Conservation (phyloP, 2,888 invertebrate genomes). For the Nymphalis c-album region DNA sequence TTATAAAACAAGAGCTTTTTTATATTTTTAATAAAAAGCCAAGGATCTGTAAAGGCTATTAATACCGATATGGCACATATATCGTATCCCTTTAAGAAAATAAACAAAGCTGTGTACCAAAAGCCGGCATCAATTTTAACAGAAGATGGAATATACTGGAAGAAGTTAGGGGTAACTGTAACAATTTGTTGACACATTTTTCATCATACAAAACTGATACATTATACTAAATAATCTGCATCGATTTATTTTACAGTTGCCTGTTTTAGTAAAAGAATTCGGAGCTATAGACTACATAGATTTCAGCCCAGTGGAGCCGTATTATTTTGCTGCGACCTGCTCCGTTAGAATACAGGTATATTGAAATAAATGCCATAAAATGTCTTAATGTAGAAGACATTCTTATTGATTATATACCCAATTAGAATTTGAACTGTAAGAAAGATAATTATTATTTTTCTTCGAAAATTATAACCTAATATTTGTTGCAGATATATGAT, state of each 20-base stretch:
- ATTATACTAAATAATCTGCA: neutral
- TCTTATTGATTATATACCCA: too few species aligned
- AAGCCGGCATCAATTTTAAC: slow-evolving; percentile 85
- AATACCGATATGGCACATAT: slow-evolving; percentile 61
- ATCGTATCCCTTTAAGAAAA: slow-evolving; percentile 85
- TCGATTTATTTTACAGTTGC: slow-evolving; percentile 78
- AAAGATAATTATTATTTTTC: too few species aligned
- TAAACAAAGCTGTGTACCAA: slow-evolving; percentile 85
- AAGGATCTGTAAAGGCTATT: too few species aligned
- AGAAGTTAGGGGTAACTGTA: slow-evolving; percentile 87
- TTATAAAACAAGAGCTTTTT: neutral
- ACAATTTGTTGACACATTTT: slow-evolving; percentile 36
- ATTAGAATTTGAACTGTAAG: too few species aligned
- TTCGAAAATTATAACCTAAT: neutral
- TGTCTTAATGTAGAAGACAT: too few species aligned
- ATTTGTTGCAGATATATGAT: slow-evolving; percentile 86
- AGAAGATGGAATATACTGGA: slow-evolving; percentile 93
- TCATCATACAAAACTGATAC: neutral
- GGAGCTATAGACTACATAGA: slow-evolving; percentile 95
- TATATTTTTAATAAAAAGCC: neutral
- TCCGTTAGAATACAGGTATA: slow-evolving; percentile 89
- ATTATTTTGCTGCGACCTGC: slow-evolving; percentile 95
- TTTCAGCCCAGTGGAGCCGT: slow-evolving; percentile 93
- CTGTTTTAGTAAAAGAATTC: slow-evolving; percentile 94
- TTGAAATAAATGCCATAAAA: neutral